Conservation (phyloP, 2,888 invertebrate genomes). For the Lissonota sp. region DNA sequence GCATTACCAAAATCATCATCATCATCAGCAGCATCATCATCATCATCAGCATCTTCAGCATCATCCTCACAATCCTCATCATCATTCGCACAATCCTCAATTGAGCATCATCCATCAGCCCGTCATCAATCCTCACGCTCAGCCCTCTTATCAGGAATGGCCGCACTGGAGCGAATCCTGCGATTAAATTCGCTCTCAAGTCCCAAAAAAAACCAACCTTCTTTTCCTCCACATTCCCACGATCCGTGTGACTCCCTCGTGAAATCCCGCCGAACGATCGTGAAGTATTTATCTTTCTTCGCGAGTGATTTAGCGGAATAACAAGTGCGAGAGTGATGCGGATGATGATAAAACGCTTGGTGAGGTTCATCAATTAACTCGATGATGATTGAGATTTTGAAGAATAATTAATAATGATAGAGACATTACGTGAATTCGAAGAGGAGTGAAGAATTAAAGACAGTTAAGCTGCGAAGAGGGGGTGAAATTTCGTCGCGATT, state of each 20-base stretch:
- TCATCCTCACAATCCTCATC: constrained; percentile 45
- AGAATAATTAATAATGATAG: constrained; percentile 29
- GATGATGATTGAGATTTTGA: constrained; percentile 22
- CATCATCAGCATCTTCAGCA: constrained; percentile 68
- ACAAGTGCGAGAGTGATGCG: constrained; percentile 20
- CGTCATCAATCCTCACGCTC: constrained; percentile 67
- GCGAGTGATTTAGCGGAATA: not conserved
- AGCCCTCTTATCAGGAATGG: constrained; percentile 69
- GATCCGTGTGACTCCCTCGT: constrained; percentile 38
- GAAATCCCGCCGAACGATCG: too few species aligned
- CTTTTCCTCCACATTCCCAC: not conserved
- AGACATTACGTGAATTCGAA: constrained; percentile 34
- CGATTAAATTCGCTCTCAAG: constrained; percentile 71
- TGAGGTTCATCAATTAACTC: constrained; percentile 22
- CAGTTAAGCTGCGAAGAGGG: constrained; percentile 5
- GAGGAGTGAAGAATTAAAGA: constrained; percentile 25
- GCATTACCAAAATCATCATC: constrained; percentile 78
- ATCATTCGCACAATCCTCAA: constrained; percentile 67
- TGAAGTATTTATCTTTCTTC: too few species aligned
- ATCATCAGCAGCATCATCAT: constrained; percentile 77
- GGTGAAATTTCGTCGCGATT: constrained; percentile 3
- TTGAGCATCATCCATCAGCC: constrained; percentile 71
- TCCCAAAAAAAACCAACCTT: not conserved
- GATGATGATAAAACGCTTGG: constrained; percentile 19
- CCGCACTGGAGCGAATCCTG: constrained; percentile 76